Conservation (phyloP, 2,888 invertebrate genomes). For the Drosophila quinaria region DNA sequence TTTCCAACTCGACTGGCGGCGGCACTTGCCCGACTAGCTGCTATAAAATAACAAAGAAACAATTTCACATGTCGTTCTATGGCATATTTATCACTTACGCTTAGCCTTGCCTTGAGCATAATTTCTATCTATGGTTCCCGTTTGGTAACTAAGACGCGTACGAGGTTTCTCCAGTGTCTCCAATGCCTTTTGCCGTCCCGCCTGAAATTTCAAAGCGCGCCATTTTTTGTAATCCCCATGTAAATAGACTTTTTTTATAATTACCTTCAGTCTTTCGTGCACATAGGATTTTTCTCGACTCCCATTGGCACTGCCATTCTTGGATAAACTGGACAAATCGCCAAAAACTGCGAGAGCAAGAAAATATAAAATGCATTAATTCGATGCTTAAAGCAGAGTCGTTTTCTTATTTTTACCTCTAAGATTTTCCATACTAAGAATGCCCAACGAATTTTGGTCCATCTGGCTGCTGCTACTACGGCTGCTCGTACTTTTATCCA, state of each 20-base stretch:
- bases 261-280: constrained; percentile 74
- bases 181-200: constrained; percentile 77
- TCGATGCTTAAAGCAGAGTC: not conserved
- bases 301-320: constrained; percentile 34
- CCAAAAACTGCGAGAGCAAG: constrained; percentile 75
- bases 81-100: constrained; percentile 13
- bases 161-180: constrained; percentile 75
- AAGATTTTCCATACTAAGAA: constrained; percentile 78
- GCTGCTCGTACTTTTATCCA: constrained; percentile 55
- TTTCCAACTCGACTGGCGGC: constrained; percentile 46
- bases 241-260: constrained; percentile 6
- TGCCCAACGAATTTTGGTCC: constrained; percentile 73
- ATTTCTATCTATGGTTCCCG: constrained; percentile 13
- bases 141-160: constrained; percentile 33
- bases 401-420: constrained; percentile 55
- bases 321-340: constrained; percentile 68
- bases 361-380: not conserved
- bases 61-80: not conserved
- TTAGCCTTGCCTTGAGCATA: constrained; percentile 6
- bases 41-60: constrained; percentile 11
- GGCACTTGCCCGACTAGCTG: constrained; percentile 51
- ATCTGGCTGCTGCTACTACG: constrained; percentile 25
- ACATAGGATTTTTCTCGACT: constrained; percentile 47
- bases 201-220: constrained; percentile 45
- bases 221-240: constrained; percentile 4